Evolutionary conservation across 2,888 invertebrate species (phyloP).

Genomic region (Synergus gifuensis): DNA sequence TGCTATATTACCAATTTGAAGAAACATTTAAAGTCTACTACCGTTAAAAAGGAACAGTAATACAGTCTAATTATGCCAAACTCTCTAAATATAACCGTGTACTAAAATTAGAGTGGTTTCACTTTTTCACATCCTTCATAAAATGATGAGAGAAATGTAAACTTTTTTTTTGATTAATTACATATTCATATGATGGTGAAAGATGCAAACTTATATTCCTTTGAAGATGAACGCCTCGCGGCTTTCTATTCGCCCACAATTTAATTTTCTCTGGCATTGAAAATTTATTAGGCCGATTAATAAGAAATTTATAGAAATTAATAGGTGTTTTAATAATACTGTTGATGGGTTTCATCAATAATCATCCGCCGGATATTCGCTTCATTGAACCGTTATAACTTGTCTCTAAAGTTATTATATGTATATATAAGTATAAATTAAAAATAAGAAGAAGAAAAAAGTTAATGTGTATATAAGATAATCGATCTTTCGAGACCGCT

Average conservation of each 20-base stretch:
- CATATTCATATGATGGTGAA: not conserved
- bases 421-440: not conserved
- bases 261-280: constrained; percentile 3
- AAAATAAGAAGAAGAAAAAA: not conserved
- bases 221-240: not conserved
- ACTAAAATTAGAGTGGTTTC: not conserved
- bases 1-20: not conserved
- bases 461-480: not conserved
- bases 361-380: constrained; percentile 11
- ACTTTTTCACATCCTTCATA: not conserved
- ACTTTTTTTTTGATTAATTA: not conserved
- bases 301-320: not conserved
- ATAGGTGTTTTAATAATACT: constrained; percentile 3
- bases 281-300: constrained; percentile 1
- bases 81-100: not conserved
- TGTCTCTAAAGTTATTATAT: not conserved
- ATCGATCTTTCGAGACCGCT: not conserved
- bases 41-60: not conserved
- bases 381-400: constrained; percentile 23
- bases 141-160: not conserved
- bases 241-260: not conserved
- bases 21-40: not conserved
- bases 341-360: not conserved
- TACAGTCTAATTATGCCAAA: not conserved
- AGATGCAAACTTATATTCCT: constrained; percentile 4